Evolutionary conservation across 2,888 invertebrate species (phyloP).

Genomic region (Uropetala carovei): DNA sequence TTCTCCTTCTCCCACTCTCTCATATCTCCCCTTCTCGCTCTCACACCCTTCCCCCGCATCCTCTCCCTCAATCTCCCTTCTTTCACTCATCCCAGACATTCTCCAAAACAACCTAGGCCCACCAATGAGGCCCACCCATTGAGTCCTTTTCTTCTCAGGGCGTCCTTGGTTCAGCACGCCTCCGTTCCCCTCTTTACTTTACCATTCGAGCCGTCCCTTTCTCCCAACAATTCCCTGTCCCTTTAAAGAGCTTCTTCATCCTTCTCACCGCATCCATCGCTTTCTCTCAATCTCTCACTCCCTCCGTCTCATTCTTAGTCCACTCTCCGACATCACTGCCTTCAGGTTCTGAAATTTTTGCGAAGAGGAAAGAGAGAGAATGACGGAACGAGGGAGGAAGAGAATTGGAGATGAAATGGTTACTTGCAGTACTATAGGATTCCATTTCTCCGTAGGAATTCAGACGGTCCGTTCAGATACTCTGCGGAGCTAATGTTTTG

Average conservation of each 20-base stretch:
- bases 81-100: neutral
- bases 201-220: neutral
- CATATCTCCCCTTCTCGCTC: too few relatives aligned
- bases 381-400: neutral
- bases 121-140: neutral
- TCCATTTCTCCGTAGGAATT: constrained; percentile 32
- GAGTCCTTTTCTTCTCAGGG: neutral
- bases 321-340: neutral
- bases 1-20: too few relatives aligned
- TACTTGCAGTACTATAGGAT: constrained; percentile 21
- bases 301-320: neutral
- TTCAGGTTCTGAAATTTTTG: neutral
- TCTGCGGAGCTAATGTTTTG: constrained; percentile 13
- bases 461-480: neutral
- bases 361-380: neutral
- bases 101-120: constrained; percentile 10
- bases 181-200: neutral
- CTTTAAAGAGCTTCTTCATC: neutral
- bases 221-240: neutral
- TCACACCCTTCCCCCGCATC: neutral
- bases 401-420: neutral
- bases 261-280: neutral
- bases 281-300: neutral
- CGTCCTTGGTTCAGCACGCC: neutral
- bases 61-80: neutral